Evolutionary conservation across 2,113 vertebrate species (phyloP).

Genomic region (Plecturocebus donacophilus): DNA sequence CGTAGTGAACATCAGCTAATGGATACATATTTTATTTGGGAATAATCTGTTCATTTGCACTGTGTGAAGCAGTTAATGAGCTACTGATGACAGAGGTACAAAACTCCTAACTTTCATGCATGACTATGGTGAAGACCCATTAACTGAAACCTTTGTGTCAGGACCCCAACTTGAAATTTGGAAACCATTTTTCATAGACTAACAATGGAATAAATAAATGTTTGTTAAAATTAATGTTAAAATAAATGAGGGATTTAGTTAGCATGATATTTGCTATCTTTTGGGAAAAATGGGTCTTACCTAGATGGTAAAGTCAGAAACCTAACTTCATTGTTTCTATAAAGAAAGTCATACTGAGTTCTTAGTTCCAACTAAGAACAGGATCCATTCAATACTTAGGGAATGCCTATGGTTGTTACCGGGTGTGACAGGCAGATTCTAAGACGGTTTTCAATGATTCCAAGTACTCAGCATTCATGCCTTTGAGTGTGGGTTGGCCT

Average conservation of each 20-base stretch:
- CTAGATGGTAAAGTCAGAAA: background rate
- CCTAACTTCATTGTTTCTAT: background rate
- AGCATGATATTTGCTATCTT: background rate
- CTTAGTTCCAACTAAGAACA: background rate
- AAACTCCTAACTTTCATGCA: background rate
- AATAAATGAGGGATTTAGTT: background rate
- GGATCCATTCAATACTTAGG: background rate
- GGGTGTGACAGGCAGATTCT: background rate
- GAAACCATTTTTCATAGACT: background rate
- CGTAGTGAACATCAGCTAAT: background rate
- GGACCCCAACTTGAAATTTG: background rate
- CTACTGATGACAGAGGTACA: background rate
- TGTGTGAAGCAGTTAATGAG: background rate
- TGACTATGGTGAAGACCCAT: background rate
- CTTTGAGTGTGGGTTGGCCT: background rate
- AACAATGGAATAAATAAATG: background rate
- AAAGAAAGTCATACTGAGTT: constrained; percentile 3
- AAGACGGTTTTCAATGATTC: background rate
- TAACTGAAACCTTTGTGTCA: background rate
- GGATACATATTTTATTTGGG: constrained; percentile 7
- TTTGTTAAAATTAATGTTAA: background rate
- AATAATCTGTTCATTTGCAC: background rate
- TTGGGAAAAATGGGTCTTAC: background rate
- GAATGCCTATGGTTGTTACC: background rate
- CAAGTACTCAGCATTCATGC: background rate